Base-by-base conservation (phyloP, 2,888 invertebrate species). In the Dione juno region DNA sequence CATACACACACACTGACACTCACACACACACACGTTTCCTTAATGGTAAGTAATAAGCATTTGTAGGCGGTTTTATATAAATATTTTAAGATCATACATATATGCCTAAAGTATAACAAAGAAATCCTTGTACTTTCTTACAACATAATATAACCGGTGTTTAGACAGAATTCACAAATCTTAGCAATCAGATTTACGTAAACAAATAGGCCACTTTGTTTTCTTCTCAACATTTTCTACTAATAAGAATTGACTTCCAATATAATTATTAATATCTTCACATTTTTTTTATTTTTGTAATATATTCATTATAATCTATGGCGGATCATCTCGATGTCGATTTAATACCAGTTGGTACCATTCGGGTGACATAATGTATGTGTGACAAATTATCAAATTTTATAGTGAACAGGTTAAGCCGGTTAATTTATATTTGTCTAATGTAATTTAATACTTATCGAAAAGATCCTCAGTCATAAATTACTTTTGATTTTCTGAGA, bases 351-450 rank as follows among this genome's bases (percentile, higher is more conserved):
- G 58, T 63, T 37, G 28, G 59, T 21, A 43, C 43, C 52, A 53
- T 67, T 72, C 41, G 21, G 59, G 65, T 59, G 66, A 73, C 65
- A 74, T 74, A 73, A 72, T 76, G 74, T 76, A 74, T 75, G n/a
- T 37, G 65, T 52, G 66, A 61, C 71, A 67, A 69, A 72, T 73
- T 67, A 75, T 53, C 5, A 53, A 53, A 35, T 53, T 53, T n/a
- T 14, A 35, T 72, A 65, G 61, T 69, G 65, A 73, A 74, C 76
- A 72, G 70, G 75, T 71, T 74, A 61, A 37, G 59, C 70, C 65
- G 66, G 73, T n/a, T n/a, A n/a, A 71, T 72, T 72, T 73, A 59
- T 70, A 70, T 72, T 72, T 70, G 59, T 67, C 67, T 75, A 70
- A 72, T 70, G 66, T 76, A 73, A 71, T 70, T 72, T 65, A 73